These are phyloP conservation scores for Lineus longissimus DNA, from an alignment of 1,140 invertebrate genomes.

Conservation along the genomic window DNA sequence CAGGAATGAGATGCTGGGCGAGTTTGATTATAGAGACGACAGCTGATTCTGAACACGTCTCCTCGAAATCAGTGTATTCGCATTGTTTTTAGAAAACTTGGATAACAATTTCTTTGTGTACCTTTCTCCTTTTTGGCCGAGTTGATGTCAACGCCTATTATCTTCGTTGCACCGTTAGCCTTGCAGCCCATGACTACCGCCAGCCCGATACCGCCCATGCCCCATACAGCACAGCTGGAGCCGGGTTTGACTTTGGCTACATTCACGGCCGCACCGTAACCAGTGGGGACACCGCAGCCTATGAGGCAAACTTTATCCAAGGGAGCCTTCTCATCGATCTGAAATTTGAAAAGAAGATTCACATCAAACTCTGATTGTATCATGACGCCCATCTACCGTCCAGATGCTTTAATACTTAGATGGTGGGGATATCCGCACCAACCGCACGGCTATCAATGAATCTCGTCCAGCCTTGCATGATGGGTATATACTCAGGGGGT, in stretches of 20 bases:
- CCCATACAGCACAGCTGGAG: slow-evolving; percentile 53
- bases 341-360: slow-evolving; percentile 19
- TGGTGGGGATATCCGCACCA: background rate
- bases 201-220: slow-evolving; percentile 84
- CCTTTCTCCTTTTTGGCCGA: slow-evolving; percentile 79
- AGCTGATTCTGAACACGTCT: too few relatives aligned
- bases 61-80: too few relatives aligned
- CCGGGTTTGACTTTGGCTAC: slow-evolving; percentile 51
- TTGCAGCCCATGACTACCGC: slow-evolving; percentile 89
- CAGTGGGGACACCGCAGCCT: slow-evolving; percentile 82
- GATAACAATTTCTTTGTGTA: slow-evolving; percentile 38
- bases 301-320: slow-evolving; percentile 89
- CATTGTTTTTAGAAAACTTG: too few relatives aligned
- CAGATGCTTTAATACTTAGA: background rate
- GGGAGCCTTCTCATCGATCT: slow-evolving; percentile 68
- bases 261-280: slow-evolving; percentile 60
- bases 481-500: too few relatives aligned
- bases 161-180: slow-evolving; percentile 79
- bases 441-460: background rate
- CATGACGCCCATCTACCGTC: background rate
- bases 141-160: slow-evolving; percentile 94
- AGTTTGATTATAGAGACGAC: too few relatives aligned
- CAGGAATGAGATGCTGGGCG: slow-evolving; percentile 19
- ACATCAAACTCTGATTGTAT: background rate
- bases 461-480: background rate